Base-by-base conservation (phyloP, 2,797 vertebrate species). In the Muraenolepis orangiensis region DNA sequence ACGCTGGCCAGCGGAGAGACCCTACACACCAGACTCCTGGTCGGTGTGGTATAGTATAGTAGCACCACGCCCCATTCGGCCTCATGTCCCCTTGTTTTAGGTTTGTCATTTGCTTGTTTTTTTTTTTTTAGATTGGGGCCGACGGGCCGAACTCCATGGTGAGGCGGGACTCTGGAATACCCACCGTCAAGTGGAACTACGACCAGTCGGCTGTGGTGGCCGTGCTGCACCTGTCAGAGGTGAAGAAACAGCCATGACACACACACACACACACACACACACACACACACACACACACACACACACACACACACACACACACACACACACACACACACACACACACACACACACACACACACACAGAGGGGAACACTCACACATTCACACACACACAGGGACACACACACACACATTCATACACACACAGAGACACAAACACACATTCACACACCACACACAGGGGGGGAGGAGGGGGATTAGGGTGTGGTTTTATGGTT, bases 141-240 rank as follows among this genome's bases (percentile, higher is more conserved):
- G 98, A 99, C 76, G 97, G 98, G 40, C 93, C 95, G 14, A 98
- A 97, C 87, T 99, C 98, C 0, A 89, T 94, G 86, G 96, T 98
- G 34, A 93, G 98, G 69, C 92, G 78, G 70, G 88, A 94, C 75
- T 89, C 96, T 1, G 94, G 96, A 66, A 98, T 99, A 84, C 94
- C 90, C 28, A 95, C 91, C 2, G 88, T 99, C 13, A 95, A 96
- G 86, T 97, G 96, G 95, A 93, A 88, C 74, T 99, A 99, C 4
- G 95, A 99, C 85, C 98, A 99, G 78, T 96, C 96, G 11, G 97
- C 97, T 76, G 95, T 99, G 46, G 98, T 99, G 66, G 97, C 97
- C 76, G 97, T 98, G 83, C 93, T 99, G 78, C 94, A 95, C 82
- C 92, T 99, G 76, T 95, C 96, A 7, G 98, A 99, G 92, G 98